Conservation (phyloP, 2,113 vertebrate genomes). For the Chrysemys picta region DNA sequence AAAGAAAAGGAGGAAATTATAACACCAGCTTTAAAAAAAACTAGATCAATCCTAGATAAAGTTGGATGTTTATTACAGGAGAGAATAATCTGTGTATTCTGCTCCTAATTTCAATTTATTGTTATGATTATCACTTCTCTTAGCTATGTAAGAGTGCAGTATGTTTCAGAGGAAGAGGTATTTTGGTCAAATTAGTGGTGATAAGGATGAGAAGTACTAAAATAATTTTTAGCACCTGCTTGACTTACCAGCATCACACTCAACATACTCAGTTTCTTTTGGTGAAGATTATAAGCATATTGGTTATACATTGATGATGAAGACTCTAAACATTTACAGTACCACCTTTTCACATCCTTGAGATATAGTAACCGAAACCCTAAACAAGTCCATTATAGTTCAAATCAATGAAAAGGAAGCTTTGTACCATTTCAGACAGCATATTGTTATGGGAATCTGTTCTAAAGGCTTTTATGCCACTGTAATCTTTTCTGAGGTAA, state of each 20-base stretch:
- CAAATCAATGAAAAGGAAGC: background rate
- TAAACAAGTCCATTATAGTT: background rate
- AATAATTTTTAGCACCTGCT: background rate
- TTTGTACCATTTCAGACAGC: background rate
- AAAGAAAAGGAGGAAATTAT: background rate
- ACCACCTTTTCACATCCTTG: background rate
- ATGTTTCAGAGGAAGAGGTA: background rate
- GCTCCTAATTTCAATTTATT: background rate
- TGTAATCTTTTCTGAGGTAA: background rate
- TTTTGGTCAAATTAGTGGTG: background rate
- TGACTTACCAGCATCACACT: background rate
- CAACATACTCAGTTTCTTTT: background rate
- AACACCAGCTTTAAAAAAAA: background rate
- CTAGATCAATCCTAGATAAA: slow-evolving; percentile 36
- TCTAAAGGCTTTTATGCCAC: background rate
- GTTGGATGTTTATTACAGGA: background rate
- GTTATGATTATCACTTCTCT: slow-evolving; percentile 45
- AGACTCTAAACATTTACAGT: background rate
- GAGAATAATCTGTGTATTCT: slow-evolving; percentile 3
- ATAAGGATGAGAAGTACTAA: background rate
- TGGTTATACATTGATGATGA: slow-evolving; percentile 1
- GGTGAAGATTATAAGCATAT: slow-evolving; percentile 22
- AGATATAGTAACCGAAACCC: background rate
- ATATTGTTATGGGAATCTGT: background rate
- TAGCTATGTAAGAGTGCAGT: background rate